phyloP scores from a whole-genome alignment of 23 tunicate species.

The Clavelina lepadiformis region DNA sequence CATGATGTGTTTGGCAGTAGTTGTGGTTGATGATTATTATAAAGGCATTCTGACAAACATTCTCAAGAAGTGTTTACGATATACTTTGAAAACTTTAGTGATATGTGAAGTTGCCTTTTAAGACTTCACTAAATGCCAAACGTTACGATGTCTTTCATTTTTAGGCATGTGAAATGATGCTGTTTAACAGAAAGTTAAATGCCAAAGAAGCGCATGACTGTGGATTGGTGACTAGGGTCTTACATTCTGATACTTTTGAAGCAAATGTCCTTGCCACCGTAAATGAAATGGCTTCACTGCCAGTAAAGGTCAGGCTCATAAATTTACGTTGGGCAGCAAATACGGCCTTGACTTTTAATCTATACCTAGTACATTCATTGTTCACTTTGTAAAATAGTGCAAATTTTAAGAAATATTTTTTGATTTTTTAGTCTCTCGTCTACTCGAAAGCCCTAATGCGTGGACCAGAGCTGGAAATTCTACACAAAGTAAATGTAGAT shows the following conservation, averaged over 20 bases:
- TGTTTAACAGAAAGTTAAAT: conserved; percentile 58
- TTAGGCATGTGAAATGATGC: conserved; percentile 87
- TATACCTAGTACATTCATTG: no score
- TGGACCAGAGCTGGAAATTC: conserved; percentile 46
- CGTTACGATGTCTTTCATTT: no score
- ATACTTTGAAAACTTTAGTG: no score
- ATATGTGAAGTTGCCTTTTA: no score
- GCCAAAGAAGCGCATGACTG: conserved; percentile 62
- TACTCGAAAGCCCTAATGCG: conserved; percentile 85
- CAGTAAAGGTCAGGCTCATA: conserved; percentile 65
- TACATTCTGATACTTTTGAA: conserved; percentile 49
- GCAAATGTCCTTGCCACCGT: conserved; percentile 17
- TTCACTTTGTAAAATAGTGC: no score
- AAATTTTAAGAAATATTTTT: neutral
- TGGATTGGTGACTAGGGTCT: conserved; percentile 62
- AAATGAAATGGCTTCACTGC: conserved; percentile 63
- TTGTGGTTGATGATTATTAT: no score
- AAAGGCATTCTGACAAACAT: no score
- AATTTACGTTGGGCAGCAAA: no score
- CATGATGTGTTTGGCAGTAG: neutral
- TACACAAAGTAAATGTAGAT: conserved; percentile 62
- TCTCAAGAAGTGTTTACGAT: no score
- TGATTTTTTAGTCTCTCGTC: conserved; percentile 53
- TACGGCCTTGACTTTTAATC: no score
- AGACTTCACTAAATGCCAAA: no score